Base-by-base conservation (phyloP, 2,113 vertebrate genomes). In the Sander lucioperca region DNA sequence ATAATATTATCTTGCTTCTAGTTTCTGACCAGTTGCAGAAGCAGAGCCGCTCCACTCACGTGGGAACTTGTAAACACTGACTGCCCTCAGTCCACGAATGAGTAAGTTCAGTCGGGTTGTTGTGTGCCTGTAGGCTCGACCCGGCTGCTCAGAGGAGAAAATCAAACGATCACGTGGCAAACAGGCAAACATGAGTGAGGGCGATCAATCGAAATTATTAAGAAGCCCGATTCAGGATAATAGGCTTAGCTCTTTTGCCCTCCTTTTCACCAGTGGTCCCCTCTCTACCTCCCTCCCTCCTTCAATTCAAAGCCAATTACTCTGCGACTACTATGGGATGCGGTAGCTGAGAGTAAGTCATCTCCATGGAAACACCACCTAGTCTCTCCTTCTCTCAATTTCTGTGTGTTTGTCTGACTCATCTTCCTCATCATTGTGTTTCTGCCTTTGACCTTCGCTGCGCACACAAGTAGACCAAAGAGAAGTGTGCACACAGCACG, bases 281-380 rank as follows among this genome's bases (percentile, higher is more conserved):
- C 77, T 77, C 83, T 74, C 72, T 56, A 11, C 48, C 51, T 58
- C 83, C 66, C 51, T 33, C 58, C 75, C 75, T 39, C 48, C 75
- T 63, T 72, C 66, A 79, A 77, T 85, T 88, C 78, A 86, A 93
- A 93, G 86, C 81, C 90, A 92, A 91, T 93, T 90, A 92, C 84
- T 70, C 62, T 67, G 77, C 14, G 21, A 79, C 78, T 75, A 88
- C 86, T 84, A 86, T 54, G 82, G 72, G 90, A 89, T 87, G 77
- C 62, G 39, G 66, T 68, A 76, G 82, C 80, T 82, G 89, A 90
- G 80, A 77, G 90, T 77, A 79, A 89, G 85, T 78, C 90, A 88
- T 94, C 82, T 64, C 92, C 86, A 93, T 93, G 85, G 91, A 80
- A 93, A 95, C 87, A 1, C 48, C 23, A 33, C 71, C 54, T 70